Conservation (phyloP, 2,113 vertebrate species). For the Macrotus californicus region DNA sequence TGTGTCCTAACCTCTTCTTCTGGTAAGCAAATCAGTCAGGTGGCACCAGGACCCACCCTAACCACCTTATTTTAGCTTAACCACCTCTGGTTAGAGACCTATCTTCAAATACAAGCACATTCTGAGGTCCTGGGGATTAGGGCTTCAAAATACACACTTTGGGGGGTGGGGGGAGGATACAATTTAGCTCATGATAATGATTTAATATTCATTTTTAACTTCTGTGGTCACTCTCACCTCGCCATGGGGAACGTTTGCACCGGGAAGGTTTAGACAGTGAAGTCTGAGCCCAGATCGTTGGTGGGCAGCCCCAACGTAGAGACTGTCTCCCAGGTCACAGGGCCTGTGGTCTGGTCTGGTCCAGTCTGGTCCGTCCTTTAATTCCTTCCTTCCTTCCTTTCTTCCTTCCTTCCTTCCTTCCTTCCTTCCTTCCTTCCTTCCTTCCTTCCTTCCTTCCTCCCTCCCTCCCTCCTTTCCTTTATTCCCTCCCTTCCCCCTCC, state of each 20-base stretch:
- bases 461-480: background rate
- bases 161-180: too few relatives aligned
- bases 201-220: background rate
- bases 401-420: background rate
- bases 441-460: background rate
- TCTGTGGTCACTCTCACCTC: background rate
- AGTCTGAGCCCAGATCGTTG: background rate
- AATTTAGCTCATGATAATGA: background rate
- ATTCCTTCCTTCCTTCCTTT: background rate
- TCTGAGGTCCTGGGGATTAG: background rate
- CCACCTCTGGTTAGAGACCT: background rate
- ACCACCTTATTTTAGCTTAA: background rate
- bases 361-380: too few relatives aligned
- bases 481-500: background rate
- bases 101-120: background rate
- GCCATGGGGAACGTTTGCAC: background rate
- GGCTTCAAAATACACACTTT: background rate
- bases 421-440: background rate
- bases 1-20: background rate
- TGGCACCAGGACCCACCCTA: background rate
- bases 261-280: background rate
- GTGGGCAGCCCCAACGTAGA: background rate
- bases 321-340: background rate
- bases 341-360: background rate
- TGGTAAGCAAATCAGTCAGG: background rate